A percentile compares a stretch with the other conserved stretches of the same genome.
phyloP scores from a whole-genome alignment of 1,140 invertebrate genomes.

The Galleria mellonella region DNA sequence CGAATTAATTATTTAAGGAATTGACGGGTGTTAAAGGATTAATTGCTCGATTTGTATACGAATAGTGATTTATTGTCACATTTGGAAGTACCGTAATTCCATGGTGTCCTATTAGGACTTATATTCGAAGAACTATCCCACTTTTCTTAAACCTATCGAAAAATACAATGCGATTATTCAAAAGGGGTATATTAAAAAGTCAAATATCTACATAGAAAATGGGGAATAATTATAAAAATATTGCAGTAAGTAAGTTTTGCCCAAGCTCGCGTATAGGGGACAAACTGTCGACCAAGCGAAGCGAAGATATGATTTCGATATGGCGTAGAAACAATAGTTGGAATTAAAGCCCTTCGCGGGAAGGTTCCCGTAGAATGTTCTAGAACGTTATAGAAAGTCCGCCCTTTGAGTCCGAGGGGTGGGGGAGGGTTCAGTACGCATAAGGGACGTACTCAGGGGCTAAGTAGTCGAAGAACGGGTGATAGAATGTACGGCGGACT shows the following conservation, averaged over 20 bases:
- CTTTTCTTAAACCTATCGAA: conserved; percentile 43
- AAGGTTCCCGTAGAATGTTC: conserved; percentile 16
- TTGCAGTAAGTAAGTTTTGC: conserved; percentile 33
- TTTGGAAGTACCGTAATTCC: conserved; percentile 22
- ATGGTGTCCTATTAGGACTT: conserved; percentile 1
- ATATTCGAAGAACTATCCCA: conserved; percentile 10
- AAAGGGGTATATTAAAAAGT: conserved; percentile 44
- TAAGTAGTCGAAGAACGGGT: conserved; percentile 48
- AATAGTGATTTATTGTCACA: conserved; percentile 36
- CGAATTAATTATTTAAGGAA: conserved; percentile 28
- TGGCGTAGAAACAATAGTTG: conserved; percentile 14
- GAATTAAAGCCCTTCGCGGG: background rate
- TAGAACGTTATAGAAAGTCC: conserved; percentile 22
- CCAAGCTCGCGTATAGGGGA: conserved; percentile 41
- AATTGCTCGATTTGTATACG: conserved; percentile 47
- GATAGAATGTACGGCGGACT: conserved; percentile 44
- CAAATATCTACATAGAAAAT: conserved; percentile 49
- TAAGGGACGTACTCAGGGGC: conserved; percentile 46
- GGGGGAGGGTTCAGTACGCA: conserved; percentile 39
- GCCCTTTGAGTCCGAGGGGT: conserved; percentile 15
- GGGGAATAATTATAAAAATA: conserved; percentile 58
- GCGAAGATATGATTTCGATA: conserved; percentile 60
- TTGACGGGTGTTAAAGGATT: conserved; percentile 38
- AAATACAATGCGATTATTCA: conserved; percentile 57
- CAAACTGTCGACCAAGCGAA: conserved; percentile 25